Evolutionary conservation across 2,797 vertebrate genomes (phyloP), one percentile per base, ranked within the genome.

Genomic region (Tiaroga cobitis): DNA sequence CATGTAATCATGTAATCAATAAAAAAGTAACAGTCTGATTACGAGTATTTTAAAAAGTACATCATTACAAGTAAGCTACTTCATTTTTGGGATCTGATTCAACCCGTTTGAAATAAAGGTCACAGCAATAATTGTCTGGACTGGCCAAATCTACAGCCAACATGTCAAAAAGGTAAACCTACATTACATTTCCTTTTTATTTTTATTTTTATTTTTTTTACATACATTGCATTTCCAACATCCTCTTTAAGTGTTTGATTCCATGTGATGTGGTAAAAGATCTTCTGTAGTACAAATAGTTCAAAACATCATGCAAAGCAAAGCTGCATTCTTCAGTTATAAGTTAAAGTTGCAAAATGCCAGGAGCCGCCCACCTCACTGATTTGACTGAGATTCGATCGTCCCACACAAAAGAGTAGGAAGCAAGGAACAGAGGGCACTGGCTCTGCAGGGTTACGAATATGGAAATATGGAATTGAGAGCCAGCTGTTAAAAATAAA

Each of bases 371-470:
- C 73, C 75, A 84, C 75, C 51, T 43, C 37, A 46, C 49, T 59
- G 37, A 59, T 78, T 76, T 76, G 61, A 83, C 61, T 59, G 74
- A 59, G 74, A 78, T 84, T 34, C 46, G 10, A 59, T 84, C 82
- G 46, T 69, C 65, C 75, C 65, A 78, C 83, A 59, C 75, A 70
- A 41, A 37, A 67, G 82, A 84, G 83, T 56, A 78, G 82, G 82
- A 84, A 78, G 65, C 37, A 34, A 78, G 59, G 75, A 75, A 69
- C 26, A 78, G 65, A 78, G 82, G 74, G 49, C 75, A 69, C 34
- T 46, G 51, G 74, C 74, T 84, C 37, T 43, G 75, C 74, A 59
- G 34, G 19, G 34, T 69, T 84, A 78, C 51, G 63, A 78, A 84
- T 84, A 78, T 78, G 75, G 37, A 84, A 83, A 84, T 84, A 70